Conservation (phyloP, 2,888 invertebrate genomes). For the Papilio gigon region DNA sequence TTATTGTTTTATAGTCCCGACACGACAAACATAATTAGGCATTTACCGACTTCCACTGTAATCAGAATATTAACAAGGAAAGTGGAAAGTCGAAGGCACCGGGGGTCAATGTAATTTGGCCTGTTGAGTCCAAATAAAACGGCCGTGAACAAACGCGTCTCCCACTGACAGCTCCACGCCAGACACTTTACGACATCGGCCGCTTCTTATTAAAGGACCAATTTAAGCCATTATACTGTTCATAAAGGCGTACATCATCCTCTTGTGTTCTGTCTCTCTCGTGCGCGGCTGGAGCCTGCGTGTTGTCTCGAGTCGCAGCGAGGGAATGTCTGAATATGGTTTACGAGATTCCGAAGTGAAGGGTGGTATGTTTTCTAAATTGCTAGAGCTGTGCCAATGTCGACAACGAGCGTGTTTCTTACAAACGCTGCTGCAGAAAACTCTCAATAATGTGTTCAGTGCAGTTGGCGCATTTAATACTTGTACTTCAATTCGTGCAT, state of each 20-base stretch:
- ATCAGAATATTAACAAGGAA: conserved; percentile 18
- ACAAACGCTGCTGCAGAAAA: conserved; percentile 20
- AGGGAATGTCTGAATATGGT: conserved; percentile 66
- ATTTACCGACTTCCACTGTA: conserved; percentile 24
- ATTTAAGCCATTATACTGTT: conserved; percentile 80
- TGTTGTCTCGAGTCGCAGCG: conserved; percentile 53
- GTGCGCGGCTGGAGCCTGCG: conserved; percentile 43
- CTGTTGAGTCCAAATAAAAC: conserved; percentile 53
- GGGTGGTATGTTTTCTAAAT: conserved; percentile 72
- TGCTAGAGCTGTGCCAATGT: conserved; percentile 52
- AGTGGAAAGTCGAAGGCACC: conserved; percentile 40
- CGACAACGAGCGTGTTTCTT: conserved; percentile 42
- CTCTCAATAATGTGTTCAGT: no score
- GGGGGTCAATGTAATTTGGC: conserved; percentile 48
- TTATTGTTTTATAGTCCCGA: conserved; percentile 40
- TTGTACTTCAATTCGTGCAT: neutral
- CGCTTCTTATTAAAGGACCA: conserved; percentile 76
- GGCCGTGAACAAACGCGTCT: conserved; percentile 59
- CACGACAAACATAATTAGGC: conserved; percentile 39
- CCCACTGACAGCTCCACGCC: conserved; percentile 69
- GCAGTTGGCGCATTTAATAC: no score
- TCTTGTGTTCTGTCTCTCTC: conserved; percentile 67
- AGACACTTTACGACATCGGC: conserved; percentile 70
- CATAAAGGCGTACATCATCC: conserved; percentile 79
- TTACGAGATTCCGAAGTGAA: conserved; percentile 74